Percentiles rank a stretch among this genome's conserved stretches.
phyloP scores from a whole-genome alignment of 1,140 invertebrate species.

The Caenorhabditis remanei region DNA sequence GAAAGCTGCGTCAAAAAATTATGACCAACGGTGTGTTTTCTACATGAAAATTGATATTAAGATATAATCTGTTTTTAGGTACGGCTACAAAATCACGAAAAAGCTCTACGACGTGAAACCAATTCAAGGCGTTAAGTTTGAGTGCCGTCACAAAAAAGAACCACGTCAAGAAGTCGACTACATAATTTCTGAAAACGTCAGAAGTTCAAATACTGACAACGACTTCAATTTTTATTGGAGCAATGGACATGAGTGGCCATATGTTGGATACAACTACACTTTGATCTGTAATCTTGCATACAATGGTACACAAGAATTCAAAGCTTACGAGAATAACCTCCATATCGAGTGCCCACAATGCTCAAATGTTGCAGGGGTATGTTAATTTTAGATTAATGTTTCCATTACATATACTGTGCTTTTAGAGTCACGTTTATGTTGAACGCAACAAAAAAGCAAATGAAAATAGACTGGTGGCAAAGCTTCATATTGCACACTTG shows the following conservation, averaged over 20 bases:
- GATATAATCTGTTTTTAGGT: not conserved
- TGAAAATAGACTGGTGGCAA: not conserved
- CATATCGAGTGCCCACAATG: slow-evolving; percentile 4
- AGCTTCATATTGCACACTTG: not conserved
- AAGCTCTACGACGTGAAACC: not conserved
- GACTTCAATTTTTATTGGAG: not conserved
- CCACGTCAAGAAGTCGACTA: not conserved
- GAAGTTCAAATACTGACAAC: not conserved
- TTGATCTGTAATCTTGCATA: not conserved
- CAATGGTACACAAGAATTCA: not conserved
- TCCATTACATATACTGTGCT: not conserved
- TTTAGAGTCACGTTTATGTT: not conserved
- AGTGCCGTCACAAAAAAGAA: slow-evolving; percentile 20
- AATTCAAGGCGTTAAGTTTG: not conserved
- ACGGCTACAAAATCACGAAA: not conserved
- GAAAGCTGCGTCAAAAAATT: not conserved
- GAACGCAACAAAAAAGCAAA: too few species aligned
- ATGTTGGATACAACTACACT: slow-evolving; percentile 32
- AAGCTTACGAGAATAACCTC: not conserved
- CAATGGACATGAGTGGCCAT: not conserved
- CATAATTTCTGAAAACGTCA: not conserved
- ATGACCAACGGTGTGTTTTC: not conserved
- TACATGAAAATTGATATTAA: not conserved
- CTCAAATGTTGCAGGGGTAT: not conserved
- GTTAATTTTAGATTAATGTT: not conserved